Base-by-base conservation (phyloP, 2,888 invertebrate species). In the Diploptera punctata region DNA sequence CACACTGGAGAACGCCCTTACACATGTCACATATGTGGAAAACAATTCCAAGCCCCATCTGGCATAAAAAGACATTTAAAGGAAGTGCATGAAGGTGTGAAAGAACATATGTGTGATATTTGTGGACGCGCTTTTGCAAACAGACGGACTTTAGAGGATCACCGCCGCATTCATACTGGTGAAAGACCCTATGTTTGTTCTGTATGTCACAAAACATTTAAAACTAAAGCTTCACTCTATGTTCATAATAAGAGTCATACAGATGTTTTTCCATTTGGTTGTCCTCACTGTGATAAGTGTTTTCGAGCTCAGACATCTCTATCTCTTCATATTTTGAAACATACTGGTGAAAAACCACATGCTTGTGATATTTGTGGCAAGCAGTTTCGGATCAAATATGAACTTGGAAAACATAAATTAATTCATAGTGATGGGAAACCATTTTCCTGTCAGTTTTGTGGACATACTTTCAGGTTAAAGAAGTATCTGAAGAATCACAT, bases 11-110 rank as follows among this genome's bases (percentile, higher is more conserved):
- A 90, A 81, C 83, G 88, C 57, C 88, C 90, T 1, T 90, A 87
- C 80, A 87, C 88, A 1, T 90, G 90, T 78, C 89, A 90, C 80
- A 79, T 89, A 24, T 90, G 90, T 79, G 90, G 90, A 2, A 89
- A 88, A 77, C 87, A 87, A 78, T 90, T 90, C 81, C 84, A 90
- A 33, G 69, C 73, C 13, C 43, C 29, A 9, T 69, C 69, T 38
- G 68, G 68, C 9, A 62, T 73, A 18, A 65, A 67, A 26, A 49
- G 68, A 21, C 89, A 89, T 80, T 78, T 83, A 2, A 83, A 83
- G 26, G 83, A 85, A 18, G 77, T 84, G 65, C 89, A 89, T 80
- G 77, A 80, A 2, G 78, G 80, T 0, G 79, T 81, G 1, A 85
- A 86, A 13, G 86, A 86, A 4, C 84, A 85, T 79, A 74, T 77